phyloP scores from a whole-genome alignment of 2,113 vertebrate genomes.

The Oncorhynchus clarkii region DNA sequence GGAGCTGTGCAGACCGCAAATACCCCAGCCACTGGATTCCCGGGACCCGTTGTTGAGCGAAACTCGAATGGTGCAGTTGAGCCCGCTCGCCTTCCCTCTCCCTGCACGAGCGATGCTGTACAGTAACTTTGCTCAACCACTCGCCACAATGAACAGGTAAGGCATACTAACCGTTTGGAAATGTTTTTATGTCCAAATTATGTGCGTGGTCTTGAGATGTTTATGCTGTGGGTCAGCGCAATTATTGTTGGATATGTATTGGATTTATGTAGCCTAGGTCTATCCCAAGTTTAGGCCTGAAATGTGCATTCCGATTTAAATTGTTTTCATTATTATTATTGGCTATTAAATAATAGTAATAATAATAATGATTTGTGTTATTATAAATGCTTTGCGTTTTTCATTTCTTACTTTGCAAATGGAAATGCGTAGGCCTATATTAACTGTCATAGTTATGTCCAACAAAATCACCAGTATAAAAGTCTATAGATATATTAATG shows the following conservation, averaged over 20 bases:
- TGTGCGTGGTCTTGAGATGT: background rate
- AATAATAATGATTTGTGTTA: too few relatives aligned
- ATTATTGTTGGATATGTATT: background rate
- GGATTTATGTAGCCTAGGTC: too few relatives aligned
- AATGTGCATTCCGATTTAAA: too few relatives aligned
- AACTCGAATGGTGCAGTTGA: constrained; percentile 87
- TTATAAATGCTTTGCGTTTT: background rate
- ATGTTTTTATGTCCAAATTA: background rate
- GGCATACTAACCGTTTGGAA: background rate
- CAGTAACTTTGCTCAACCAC: constrained; percentile 76
- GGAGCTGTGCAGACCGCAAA: constrained; percentile 76
- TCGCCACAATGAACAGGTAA: constrained; percentile 71
- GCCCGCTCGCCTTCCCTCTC: constrained; percentile 77
- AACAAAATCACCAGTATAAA: too few relatives aligned
- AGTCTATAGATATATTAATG: background rate
- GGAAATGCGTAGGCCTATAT: too few relatives aligned
- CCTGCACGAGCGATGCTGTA: constrained; percentile 84
- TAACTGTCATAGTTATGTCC: too few relatives aligned
- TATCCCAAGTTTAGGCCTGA: too few relatives aligned
- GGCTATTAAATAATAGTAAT: too few relatives aligned
- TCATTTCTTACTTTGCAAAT: too few relatives aligned
- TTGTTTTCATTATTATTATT: too few relatives aligned
- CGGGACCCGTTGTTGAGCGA: constrained; percentile 61
- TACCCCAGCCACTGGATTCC: constrained; percentile 58
- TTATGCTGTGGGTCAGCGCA: too few relatives aligned